phyloP scores from a whole-genome alignment of 2,888 invertebrate species.

The Blastobasis lacticolella region DNA sequence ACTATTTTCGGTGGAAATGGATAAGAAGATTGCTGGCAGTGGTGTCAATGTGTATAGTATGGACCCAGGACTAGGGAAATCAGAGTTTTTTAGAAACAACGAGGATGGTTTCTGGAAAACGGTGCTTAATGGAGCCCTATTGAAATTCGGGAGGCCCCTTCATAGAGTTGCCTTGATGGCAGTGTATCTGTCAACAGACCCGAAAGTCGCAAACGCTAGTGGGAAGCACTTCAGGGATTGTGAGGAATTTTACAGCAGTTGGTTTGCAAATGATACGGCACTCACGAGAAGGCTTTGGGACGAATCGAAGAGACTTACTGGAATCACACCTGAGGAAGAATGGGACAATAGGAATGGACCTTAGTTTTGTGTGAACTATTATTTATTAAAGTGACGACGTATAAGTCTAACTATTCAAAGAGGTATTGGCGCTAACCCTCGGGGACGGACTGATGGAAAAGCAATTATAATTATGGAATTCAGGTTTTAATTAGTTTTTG shows the following conservation, averaged over 20 bases:
- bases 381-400: too few species aligned
- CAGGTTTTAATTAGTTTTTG: too few species aligned
- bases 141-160: constrained; percentile 32
- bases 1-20: constrained; percentile 69
- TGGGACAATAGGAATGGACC: constrained; percentile 29
- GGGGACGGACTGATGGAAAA: too few species aligned
- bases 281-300: constrained; percentile 38
- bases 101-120: constrained; percentile 23
- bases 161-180: constrained; percentile 39
- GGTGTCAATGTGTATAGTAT: constrained; percentile 85
- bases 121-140: constrained; percentile 28
- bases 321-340: constrained; percentile 36
- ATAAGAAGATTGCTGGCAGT: constrained; percentile 36
- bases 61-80: constrained; percentile 87
- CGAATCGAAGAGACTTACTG: constrained; percentile 37
- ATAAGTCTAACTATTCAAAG: too few species aligned
- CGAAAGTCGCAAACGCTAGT: constrained; percentile 31
- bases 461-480: too few species aligned
- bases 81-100: constrained; percentile 81
- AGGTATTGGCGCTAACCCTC: too few species aligned
- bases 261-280: constrained; percentile 48
- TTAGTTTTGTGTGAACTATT: too few species aligned
- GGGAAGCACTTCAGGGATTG: constrained; percentile 53
- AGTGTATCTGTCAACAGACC: constrained; percentile 43
- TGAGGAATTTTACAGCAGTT: constrained; percentile 43